Base-by-base conservation (phyloP, 2,113 vertebrate species). In the Ciconia maguari region DNA sequence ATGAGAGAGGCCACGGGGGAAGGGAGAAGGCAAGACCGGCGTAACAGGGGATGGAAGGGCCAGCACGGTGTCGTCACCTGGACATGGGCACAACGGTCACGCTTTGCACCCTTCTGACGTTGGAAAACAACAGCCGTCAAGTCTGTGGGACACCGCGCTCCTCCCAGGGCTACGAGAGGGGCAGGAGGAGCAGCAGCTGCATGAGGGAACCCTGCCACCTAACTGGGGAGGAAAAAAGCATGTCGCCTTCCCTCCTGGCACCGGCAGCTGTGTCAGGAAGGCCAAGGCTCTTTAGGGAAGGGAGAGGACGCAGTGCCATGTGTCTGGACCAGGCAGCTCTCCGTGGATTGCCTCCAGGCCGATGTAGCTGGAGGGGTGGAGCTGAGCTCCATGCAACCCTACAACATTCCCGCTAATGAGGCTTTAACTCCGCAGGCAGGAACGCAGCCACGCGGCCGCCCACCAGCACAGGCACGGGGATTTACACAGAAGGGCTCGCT, bases 341-440 rank as follows among this genome's bases (percentile, higher is more conserved):
- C 24, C 2, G 2, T 19, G 54, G 66, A 86, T 26, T 30, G 41
- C 54, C 86, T 90, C 30, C 82, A 72, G 71, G 58, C 74, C 54
- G 87, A 87, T 42, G 79, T 87, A 96, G 93, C 93, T 78, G 94
- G 79, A 66, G 88, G 65, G 69, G 54, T 58, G 86, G 93, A 84
- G 77, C 82, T 25, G 62, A 91, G 78, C 85, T 93, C 85, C 55
- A 15, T 4, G 5, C 52, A 72, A 46, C 54, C 74, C 95, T 87
- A 14, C 61, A 55, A 15, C 79, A 48, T 44, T 69, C 49, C 88
- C 16, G 9, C 15, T 87, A 65, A 68, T 7, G 82, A 96, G 78
- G 71, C 52, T 96, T 60, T 62, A 74, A 58, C 27, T 83, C 46
- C 2, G 4, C 26, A 2, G 78, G 86, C 79, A 79, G 94, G 89